A percentile compares a stretch with the other conserved stretches of the same genome.
Evolutionary conservation across 2,888 invertebrate species (phyloP).

Genomic region (Xestia rhomboidea): DNA sequence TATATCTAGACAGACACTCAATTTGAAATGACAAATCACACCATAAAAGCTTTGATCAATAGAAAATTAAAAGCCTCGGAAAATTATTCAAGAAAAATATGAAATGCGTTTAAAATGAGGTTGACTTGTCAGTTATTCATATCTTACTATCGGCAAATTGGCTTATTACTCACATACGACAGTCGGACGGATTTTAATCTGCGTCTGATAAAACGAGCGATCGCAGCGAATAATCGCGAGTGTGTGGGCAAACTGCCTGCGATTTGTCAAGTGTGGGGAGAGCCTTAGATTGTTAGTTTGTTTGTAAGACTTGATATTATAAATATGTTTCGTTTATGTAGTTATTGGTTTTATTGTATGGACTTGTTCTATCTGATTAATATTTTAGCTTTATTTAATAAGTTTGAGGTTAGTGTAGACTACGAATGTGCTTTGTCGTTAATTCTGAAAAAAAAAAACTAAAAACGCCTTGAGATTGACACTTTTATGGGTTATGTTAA

Average conservation of each 20-base stretch:
- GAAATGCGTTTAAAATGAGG: slow-evolving; percentile 51
- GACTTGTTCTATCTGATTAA: neutral
- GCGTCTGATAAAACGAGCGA: slow-evolving; percentile 75
- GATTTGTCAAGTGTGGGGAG: slow-evolving; percentile 64
- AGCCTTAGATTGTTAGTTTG: slow-evolving; percentile 50
- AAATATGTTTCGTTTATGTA: slow-evolving; percentile 48
- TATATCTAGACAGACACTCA: neutral
- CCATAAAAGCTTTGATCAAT: slow-evolving; percentile 26
- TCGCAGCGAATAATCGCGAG: slow-evolving; percentile 75
- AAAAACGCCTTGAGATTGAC: neutral
- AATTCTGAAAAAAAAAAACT: neutral
- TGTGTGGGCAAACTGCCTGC: slow-evolving; percentile 67
- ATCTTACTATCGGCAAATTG: slow-evolving; percentile 65
- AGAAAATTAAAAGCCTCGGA: slow-evolving; percentile 42
- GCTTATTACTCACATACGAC: slow-evolving; percentile 67
- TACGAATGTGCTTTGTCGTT: neutral
- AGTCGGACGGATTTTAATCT: slow-evolving; percentile 74
- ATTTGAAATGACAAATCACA: slow-evolving; percentile 23
- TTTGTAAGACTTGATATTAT: slow-evolving; percentile 41
- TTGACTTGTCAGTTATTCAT: slow-evolving; percentile 68
- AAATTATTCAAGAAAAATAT: slow-evolving; percentile 57
- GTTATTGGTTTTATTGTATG: slow-evolving; percentile 19
- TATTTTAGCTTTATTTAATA: neutral
- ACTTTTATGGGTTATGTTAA: neutral
- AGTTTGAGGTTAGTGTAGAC: neutral